Evolutionary conservation across 2,113 vertebrate genomes (phyloP).

Genomic region (Maccullochella peelii): DNA sequence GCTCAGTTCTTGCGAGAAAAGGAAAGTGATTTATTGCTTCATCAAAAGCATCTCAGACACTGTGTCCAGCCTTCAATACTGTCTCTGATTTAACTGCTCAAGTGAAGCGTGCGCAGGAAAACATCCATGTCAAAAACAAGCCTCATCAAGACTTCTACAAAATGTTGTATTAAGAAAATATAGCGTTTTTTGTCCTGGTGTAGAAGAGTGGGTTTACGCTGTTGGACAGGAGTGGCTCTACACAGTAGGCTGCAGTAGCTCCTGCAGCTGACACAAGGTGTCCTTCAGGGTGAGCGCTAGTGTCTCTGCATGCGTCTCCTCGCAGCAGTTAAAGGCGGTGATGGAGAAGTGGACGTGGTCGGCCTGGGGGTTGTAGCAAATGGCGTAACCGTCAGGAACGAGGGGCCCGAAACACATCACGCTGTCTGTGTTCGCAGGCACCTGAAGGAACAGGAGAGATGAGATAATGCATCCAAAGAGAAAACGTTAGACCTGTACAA

Average conservation of each 20-base stretch:
- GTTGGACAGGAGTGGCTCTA: slow-evolving; percentile 51
- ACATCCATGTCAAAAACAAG: background rate
- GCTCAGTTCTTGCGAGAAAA: slow-evolving; percentile 37
- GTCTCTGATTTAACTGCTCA: slow-evolving; percentile 5
- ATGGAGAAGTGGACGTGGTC: slow-evolving; percentile 87
- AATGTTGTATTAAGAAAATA: slow-evolving; percentile 13
- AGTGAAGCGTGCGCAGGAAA: slow-evolving; percentile 1
- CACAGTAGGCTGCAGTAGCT: slow-evolving; percentile 79
- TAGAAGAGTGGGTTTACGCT: background rate
- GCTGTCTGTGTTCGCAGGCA: slow-evolving; percentile 86
- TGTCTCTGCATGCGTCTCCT: slow-evolving; percentile 86
- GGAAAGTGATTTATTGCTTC: background rate
- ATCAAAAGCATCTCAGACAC: slow-evolving; percentile 37
- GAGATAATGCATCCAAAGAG: background rate
- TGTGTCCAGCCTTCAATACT: background rate
- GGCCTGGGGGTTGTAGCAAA: slow-evolving; percentile 88
- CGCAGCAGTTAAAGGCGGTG: slow-evolving; percentile 89
- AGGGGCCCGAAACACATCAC: slow-evolving; percentile 90
- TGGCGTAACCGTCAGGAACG: slow-evolving; percentile 88
- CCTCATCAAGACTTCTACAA: slow-evolving; percentile 15
- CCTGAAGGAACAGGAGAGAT: slow-evolving; percentile 66
- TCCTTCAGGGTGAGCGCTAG: slow-evolving; percentile 80
- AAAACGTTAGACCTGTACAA: background rate
- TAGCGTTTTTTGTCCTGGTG: background rate
- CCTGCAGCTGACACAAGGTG: slow-evolving; percentile 82